Evolutionary conservation across 2,888 invertebrate genomes (phyloP), one percentile per base, ranked within the genome.

Genomic region (Furcula furcula): DNA sequence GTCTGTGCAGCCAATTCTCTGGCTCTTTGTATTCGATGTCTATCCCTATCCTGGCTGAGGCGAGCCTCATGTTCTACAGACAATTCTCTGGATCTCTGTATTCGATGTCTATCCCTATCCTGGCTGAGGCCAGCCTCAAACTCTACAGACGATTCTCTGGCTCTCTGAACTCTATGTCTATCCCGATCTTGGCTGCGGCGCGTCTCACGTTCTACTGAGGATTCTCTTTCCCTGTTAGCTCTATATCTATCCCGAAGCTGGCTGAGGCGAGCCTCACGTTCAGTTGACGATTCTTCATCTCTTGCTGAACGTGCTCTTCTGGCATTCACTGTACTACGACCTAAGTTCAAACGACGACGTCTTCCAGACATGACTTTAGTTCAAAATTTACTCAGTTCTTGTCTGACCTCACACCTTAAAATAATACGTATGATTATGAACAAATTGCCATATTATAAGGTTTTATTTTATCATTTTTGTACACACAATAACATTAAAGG

Each of bases 261-360:
- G 13, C 37, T 40, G 42, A 46, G 34, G 22, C 39, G 34, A 34
- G 23, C 31, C 34, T 31, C 39, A 29, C 34, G 39, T 13, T 39
- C 39, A 22, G 19, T 29, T 39, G 31, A 34, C 25, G 29, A 35
- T 35, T 35, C 43, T 39, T 35, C 36, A 32, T 36, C 47, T 44
- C 40, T 43, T 39, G 42, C 40, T 41, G 36, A 42, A 46, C 40
- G 46, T 42, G 14, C 12, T 39, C 36, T 36, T 38, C 36, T 41
- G 31, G 39, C 42, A 31, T 41, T 41, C 40, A 27, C 35, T 41
- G 38, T 38, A 38, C 36, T 35, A 41, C 34, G 39, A 39, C 39
- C 39, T 33, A 36, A 36, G 34, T 36, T 34, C 20, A 31, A 28
- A 36, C 34, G 36, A 34, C 34, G 32, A 29, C 36, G 36, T 36